Evolutionary conservation across 1,140 invertebrate genomes (phyloP).

Genomic region (Pararge aegeria): DNA sequence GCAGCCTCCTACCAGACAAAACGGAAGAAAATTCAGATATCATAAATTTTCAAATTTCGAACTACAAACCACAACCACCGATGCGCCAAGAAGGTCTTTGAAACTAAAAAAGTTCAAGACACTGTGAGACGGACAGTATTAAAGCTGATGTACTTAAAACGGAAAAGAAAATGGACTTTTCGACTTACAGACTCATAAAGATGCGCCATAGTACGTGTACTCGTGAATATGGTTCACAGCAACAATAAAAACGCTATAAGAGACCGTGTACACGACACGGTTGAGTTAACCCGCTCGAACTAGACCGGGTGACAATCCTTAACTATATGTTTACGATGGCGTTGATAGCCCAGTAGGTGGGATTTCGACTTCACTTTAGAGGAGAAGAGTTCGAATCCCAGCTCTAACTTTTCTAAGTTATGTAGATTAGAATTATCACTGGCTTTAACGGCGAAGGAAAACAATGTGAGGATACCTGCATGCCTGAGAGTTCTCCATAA

Average conservation of each 20-base stretch:
- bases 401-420: too few relatives aligned
- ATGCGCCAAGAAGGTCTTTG: background rate
- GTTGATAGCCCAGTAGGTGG: too few relatives aligned
- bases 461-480: too few relatives aligned
- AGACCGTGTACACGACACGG: background rate
- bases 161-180: conserved; percentile 6
- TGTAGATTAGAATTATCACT: too few relatives aligned
- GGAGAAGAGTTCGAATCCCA: too few relatives aligned
- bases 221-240: background rate
- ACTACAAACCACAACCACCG: too few relatives aligned
- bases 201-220: conserved; percentile 2
- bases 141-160: background rate
- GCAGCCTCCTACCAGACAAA: too few relatives aligned
- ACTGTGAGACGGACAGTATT: background rate
- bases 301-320: background rate
- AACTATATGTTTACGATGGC: background rate
- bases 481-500: too few relatives aligned
- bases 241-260: conserved; percentile 3
- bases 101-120: background rate
- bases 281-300: background rate
- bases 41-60: too few relatives aligned
- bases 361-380: too few relatives aligned
- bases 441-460: too few relatives aligned
- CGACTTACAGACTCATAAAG: conserved; percentile 4
- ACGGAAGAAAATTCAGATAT: too few relatives aligned